Percentiles rank a stretch among this genome's conserved stretches.
Conservation (phyloP, 2,797 vertebrate genomes). For the Eutrigla gurnardus region DNA sequence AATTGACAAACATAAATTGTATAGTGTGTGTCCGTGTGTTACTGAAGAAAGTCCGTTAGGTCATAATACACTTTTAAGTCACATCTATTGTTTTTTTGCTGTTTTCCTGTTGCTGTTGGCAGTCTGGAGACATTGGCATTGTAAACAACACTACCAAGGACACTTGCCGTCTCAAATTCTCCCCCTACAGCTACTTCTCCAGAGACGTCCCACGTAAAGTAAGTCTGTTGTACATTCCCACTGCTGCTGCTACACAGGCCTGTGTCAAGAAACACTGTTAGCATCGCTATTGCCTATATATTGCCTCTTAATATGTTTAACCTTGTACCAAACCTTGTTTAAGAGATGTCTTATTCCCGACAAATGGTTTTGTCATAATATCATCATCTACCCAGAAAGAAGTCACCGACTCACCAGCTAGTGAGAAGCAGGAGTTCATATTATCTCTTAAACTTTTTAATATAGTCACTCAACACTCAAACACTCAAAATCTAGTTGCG, state of each 20-base stretch:
- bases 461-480: constrained; percentile 8
- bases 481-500: neutral
- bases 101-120: constrained; percentile 47
- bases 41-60: neutral
- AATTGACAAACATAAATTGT: neutral
- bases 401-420: neutral
- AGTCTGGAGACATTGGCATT: constrained; percentile 98
- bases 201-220: constrained; percentile 95
- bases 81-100: constrained; percentile 13
- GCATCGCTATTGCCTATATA: neutral
- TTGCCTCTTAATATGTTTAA: neutral
- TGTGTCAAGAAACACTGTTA: constrained; percentile 2
- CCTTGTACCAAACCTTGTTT: neutral
- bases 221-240: constrained; percentile 34
- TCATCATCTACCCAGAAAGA: neutral
- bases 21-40: neutral
- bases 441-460: neutral
- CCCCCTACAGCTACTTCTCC: constrained; percentile 98
- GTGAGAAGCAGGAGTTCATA: neutral
- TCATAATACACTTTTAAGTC: constrained; percentile 9
- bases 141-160: constrained; percentile 94
- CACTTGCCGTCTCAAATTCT: constrained; percentile 95
- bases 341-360: neutral
- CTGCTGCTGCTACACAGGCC: neutral
- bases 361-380: neutral